Conservation (phyloP, 2,888 invertebrate genomes). For the Heliconius sara region DNA sequence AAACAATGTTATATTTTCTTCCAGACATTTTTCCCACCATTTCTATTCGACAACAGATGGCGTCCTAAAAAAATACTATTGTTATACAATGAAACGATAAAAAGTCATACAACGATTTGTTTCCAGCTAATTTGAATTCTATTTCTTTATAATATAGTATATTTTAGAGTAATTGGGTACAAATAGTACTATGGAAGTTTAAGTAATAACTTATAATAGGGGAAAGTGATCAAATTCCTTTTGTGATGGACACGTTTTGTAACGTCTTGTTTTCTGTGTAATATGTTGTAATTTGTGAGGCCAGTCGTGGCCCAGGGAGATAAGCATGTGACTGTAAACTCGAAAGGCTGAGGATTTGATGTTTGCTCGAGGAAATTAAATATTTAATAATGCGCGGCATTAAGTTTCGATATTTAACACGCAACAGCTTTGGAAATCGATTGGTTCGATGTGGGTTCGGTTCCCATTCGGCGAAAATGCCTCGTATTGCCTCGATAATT, state of each 20-base stretch:
- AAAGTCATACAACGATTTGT: constrained; percentile 5
- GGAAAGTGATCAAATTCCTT: constrained; percentile 44
- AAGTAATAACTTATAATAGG: constrained; percentile 43
- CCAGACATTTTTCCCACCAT: constrained; percentile 61
- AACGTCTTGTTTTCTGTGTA: constrained; percentile 33
- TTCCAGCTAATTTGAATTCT: constrained; percentile 29
- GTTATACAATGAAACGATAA: constrained; percentile 49
- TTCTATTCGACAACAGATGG: constrained; percentile 72
- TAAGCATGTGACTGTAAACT: too few relatives aligned
- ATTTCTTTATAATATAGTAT: background rate
- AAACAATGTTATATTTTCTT: constrained; percentile 54
- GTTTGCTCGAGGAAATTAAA: too few relatives aligned
- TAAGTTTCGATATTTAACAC: too few relatives aligned
- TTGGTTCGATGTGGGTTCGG: too few relatives aligned
- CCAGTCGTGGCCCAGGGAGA: too few relatives aligned
- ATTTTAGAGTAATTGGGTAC: constrained; percentile 21
- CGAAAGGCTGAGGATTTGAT: too few relatives aligned
- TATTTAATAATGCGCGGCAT: too few relatives aligned
- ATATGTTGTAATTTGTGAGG: constrained; percentile 19
- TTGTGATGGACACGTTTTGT: constrained; percentile 41
- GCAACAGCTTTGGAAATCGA: too few relatives aligned
- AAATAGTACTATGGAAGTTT: constrained; percentile 39
- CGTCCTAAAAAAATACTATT: constrained; percentile 57
- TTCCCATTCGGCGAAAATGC: too few relatives aligned
- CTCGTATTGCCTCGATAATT: too few relatives aligned